Conservation (phyloP, 2,888 invertebrate genomes). For the Archaeoteleia sp. region DNA sequence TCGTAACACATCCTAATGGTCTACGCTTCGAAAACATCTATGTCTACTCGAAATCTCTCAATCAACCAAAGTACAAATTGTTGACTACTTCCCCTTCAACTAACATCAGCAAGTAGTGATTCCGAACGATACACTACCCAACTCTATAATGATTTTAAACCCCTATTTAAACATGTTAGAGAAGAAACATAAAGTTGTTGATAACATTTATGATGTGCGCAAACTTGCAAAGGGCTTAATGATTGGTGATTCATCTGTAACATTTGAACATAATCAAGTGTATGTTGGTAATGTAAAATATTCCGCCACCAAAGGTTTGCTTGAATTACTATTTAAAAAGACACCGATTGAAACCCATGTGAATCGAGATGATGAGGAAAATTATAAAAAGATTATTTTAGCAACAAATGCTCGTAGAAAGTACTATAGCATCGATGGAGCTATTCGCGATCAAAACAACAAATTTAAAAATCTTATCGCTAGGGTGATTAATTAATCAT, state of each 20-base stretch:
- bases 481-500: conserved; percentile 2
- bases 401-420: conserved; percentile 46
- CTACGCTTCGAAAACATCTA: too few species aligned
- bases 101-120: too few species aligned
- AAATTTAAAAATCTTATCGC: conserved; percentile 23
- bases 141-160: too few species aligned
- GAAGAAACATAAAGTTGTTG: too few species aligned
- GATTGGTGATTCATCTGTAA: conserved; percentile 33
- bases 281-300: conserved; percentile 20
- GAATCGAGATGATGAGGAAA: conserved; percentile 12
- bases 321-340: conserved; percentile 47
- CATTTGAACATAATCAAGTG: conserved; percentile 22
- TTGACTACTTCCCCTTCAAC: too few species aligned
- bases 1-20: too few species aligned
- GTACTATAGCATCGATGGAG: conserved; percentile 15
- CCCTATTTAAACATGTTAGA: too few species aligned
- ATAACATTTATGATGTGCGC: conserved; percentile 40
- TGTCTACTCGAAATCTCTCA: too few species aligned
- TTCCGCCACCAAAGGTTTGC: conserved; percentile 29
- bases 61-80: too few species aligned
- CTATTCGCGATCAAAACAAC: too few species aligned
- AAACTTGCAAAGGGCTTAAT: conserved; percentile 27
- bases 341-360: conserved; percentile 8
- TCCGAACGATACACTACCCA: too few species aligned
- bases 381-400: conserved; percentile 34